Evolutionary conservation across 1,140 invertebrate genomes (phyloP), one percentile per base, ranked within the genome.

Genomic region (Drosophila bipectinata): DNA sequence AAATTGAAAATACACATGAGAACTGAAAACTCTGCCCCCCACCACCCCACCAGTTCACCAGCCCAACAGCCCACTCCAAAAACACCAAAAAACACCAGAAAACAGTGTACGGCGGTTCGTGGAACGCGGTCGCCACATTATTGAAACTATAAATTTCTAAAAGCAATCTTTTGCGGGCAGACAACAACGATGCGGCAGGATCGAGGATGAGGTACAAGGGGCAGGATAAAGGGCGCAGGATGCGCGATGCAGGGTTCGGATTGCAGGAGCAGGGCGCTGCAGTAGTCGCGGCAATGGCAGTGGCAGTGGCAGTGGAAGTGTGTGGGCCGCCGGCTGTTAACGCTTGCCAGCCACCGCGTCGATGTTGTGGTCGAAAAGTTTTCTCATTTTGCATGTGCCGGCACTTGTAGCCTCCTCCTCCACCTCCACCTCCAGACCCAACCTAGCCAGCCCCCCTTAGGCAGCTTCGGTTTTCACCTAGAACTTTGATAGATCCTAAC

Each of bases 1-100:
- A 87, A 87, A 87, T 87, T 87, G 83, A 87, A 87, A 87, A 87
- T 88, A 88, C 82, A 87, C 83, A 87, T 82, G 82, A 85, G 83
- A 73, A 45, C 72, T 18, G 56, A 54, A 77, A 30, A 60, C 48
- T 48, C 32, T 21, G 15, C 9, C 18, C 10, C 39, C 2, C 3
- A 8, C 8, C 7, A 8, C 1, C 44, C 18, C 44, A 6, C 8
- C 21, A 4, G 8, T 2, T 14, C 39, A 7, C 0, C n/a, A 5
- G 4, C 6, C 39, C 7, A 6, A 1, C 6, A 24, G 9, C 7
- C 44, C 21, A 24, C 44, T 21, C 12, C 39, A 41, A 14, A 5
- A 14, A 41, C 21, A 55, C 30, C 15, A 18, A 44, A 18, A 18
- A 18, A 18, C 18, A 18, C 18, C 18, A 18, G 18, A 18, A 18